phyloP scores from a whole-genome alignment of 2,797 vertebrate genomes.

The Pelobates cultripes region DNA sequence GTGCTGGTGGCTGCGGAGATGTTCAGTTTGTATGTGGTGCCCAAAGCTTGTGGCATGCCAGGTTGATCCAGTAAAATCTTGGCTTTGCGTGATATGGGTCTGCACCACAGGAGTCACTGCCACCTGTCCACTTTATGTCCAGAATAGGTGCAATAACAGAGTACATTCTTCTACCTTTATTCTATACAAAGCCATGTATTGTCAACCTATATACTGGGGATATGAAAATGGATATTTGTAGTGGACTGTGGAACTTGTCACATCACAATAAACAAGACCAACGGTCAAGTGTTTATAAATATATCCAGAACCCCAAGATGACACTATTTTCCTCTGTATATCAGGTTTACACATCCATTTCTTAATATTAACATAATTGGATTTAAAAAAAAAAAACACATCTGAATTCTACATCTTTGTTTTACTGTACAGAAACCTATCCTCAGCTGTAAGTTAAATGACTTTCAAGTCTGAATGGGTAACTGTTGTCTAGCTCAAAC shows the following conservation, averaged over 20 bases:
- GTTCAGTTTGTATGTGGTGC: conserved; percentile 1
- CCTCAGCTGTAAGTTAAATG: no score
- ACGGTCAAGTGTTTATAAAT: no score
- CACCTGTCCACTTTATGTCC: conserved; percentile 18
- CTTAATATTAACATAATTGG: no score
- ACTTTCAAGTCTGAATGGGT: no score
- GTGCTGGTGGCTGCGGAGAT: conserved; percentile 13
- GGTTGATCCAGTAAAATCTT: conserved; percentile 14
- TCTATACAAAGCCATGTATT: background rate
- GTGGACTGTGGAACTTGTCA: background rate
- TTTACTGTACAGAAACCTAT: no score
- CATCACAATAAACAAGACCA: no score
- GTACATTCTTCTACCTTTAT: background rate
- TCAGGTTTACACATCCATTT: no score
- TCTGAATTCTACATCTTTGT: no score
- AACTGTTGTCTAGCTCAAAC: no score
- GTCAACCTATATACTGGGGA: background rate
- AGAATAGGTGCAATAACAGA: background rate
- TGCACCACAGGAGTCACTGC: conserved; percentile 16
- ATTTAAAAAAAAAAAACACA: no score
- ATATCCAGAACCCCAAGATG: no score
- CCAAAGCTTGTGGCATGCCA: conserved; percentile 28
- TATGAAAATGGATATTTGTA: background rate
- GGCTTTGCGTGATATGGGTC: conserved; percentile 8
- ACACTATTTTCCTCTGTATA: no score